Evolutionary conservation across 2,113 vertebrate genomes (phyloP).

Genomic region (Galemys pyrenaicus): DNA sequence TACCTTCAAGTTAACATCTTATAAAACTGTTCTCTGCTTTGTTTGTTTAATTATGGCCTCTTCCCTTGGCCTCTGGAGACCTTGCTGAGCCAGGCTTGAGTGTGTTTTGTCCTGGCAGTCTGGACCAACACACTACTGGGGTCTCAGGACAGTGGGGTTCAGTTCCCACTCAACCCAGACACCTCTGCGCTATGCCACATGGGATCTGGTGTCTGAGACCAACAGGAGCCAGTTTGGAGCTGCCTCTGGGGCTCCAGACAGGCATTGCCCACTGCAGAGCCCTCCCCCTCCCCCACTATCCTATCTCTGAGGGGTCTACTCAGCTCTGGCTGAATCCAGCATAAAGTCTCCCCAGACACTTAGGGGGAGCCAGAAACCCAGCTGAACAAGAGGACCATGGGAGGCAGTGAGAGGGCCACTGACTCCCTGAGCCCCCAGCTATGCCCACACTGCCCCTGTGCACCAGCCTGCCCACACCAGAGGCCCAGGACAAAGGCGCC

Average conservation of each 20-base stretch:
- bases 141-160: neutral
- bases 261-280: neutral
- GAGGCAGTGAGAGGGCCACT: neutral
- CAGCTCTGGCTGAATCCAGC: neutral
- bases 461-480: neutral
- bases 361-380: neutral
- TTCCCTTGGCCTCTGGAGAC: neutral
- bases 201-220: neutral
- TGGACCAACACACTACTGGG: neutral
- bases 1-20: neutral
- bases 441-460: neutral
- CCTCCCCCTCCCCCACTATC: neutral
- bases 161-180: neutral
- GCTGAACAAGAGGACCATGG: neutral
- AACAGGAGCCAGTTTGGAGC: fast-evolving
- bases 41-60: neutral
- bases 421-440: neutral
- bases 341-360: neutral
- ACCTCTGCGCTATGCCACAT: neutral
- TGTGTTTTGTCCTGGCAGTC: neutral
- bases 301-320: neutral
- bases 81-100: neutral
- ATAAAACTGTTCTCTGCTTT: neutral
- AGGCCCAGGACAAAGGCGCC: conserved; percentile 1
- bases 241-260: neutral